Base-by-base conservation (phyloP, 2,113 vertebrate species). In the Otis tarda region DNA sequence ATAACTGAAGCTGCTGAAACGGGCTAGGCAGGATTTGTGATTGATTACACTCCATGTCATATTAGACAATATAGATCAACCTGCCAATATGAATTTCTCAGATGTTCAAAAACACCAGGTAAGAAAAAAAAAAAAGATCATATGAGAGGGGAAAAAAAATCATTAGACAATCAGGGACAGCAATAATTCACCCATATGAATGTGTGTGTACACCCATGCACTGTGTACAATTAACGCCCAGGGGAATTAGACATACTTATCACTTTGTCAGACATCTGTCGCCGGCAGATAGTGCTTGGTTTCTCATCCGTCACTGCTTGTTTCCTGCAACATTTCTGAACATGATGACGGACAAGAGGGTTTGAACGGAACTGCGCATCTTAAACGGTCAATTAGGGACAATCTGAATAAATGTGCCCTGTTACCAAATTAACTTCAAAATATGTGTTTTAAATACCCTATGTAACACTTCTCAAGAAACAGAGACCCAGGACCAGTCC, bases 51-150 rank as follows among this genome's bases (percentile, higher is more conserved):
- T 84, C 94, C 52, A 37, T 71, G 97, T 96, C 97, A 92, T 94
- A 97, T 98, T 98, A 97, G 98, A 98, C 98, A 98, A 91, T 91
- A 95, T 97, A 98, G 97, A 98, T 98, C 97, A 98, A 89, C 97
- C 96, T 98, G 98, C 97, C 98, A 98, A 98, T 98, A 98, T 94
- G 97, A 98, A 98, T 98, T 98, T 98, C 94, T 97, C 91, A 93
- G 96, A 97, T 95, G 97, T 97, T 97, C 98, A 98, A 97, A 98
- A 98, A 96, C 89, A 97, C 79, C 83, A 81, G 79, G 81, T 96
- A 93, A 80, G 71, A 80, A 96, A 94, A 97, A 95, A 95, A 97
- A 95, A 95, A 96, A 37, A 97, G 94, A 97, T 97, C 87, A 89
- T 96, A 95, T 79, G 86, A 97, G 96, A 97, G 69, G 95, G 16